These are phyloP conservation scores for Hippoglossus stenolepis DNA, from an alignment of 2,113 vertebrate species.

Conservation along the genomic window DNA sequence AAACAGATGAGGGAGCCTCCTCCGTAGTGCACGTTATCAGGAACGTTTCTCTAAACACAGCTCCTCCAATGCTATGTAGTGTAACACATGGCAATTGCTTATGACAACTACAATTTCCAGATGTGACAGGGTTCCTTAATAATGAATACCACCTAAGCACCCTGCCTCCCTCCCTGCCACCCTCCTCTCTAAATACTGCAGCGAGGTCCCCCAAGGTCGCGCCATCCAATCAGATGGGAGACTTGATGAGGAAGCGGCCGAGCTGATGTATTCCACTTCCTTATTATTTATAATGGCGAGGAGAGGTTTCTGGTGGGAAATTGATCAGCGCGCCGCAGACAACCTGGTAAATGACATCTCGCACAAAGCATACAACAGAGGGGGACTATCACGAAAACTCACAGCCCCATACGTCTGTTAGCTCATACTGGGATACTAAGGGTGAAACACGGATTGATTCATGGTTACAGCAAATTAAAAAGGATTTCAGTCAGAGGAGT, in stretches of 20 bases:
- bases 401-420: too few species aligned
- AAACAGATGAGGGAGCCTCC: background rate
- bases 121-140: slow-evolving; percentile 52
- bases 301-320: slow-evolving; percentile 43
- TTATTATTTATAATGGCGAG: slow-evolving; percentile 69
- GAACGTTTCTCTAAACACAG: slow-evolving; percentile 34
- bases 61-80: background rate
- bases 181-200: slow-evolving; percentile 56
- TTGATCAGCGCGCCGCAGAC: slow-evolving; percentile 34
- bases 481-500: slow-evolving; percentile 11
- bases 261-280: slow-evolving; percentile 65
- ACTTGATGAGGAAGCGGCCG: slow-evolving; percentile 35
- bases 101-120: slow-evolving; percentile 34
- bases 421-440: background rate
- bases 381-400: slow-evolving; percentile 37
- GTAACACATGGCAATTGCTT: slow-evolving; percentile 36
- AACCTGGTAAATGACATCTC: slow-evolving; percentile 47
- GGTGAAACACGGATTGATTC: slow-evolving; percentile 16
- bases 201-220: slow-evolving; percentile 69
- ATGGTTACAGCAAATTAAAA: slow-evolving; percentile 32
- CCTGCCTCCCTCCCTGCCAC: slow-evolving; percentile 38
- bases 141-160: slow-evolving; percentile 40
- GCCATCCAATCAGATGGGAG: slow-evolving; percentile 55
- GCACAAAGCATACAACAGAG: slow-evolving; percentile 31
- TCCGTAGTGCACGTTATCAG: background rate